phyloP scores from a whole-genome alignment of 2,797 vertebrate genomes.

The Oophaga sylvatica region DNA sequence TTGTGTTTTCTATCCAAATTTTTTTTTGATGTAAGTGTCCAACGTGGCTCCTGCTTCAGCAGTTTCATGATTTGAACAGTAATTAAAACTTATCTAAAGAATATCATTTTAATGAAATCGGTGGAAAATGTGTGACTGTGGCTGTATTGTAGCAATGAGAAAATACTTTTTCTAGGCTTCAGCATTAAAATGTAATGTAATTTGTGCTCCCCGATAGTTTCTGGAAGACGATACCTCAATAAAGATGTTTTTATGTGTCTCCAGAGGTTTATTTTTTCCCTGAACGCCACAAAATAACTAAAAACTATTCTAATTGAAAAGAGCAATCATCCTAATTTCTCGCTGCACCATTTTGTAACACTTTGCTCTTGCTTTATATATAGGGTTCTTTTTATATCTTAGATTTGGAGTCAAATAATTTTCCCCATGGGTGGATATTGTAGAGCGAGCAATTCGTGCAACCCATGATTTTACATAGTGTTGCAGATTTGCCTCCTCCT shows the following conservation, averaged over 20 bases:
- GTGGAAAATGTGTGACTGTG: neutral
- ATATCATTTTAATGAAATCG: conserved; percentile 26
- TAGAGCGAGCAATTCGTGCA: no score
- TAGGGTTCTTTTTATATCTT: no score
- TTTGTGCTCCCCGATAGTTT: neutral
- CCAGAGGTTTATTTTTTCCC: neutral
- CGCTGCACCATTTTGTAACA: no score
- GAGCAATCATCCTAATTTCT: no score
- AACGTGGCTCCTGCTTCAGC: conserved; percentile 1
- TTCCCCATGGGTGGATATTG: no score
- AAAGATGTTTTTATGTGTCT: conserved; percentile 12
- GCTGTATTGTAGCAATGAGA: neutral
- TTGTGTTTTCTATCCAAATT: neutral
- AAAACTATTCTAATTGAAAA: neutral
- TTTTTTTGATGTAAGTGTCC: neutral
- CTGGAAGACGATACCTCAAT: conserved; percentile 3
- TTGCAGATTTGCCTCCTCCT: no score
- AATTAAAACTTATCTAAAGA: conserved; percentile 28
- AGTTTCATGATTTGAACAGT: conserved; percentile 16
- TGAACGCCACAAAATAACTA: neutral
- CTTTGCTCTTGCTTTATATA: no score
- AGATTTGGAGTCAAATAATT: no score
- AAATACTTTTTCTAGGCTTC: neutral
- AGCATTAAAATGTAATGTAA: conserved; percentile 13
- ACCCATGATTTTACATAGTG: no score